A percentile compares a stretch with the other conserved stretches of the same genome.
Evolutionary conservation across 37 sponge, comb jelly and placozoan species (phyloP).

Genomic region (Chondrilla cf. caribensis): DNA sequence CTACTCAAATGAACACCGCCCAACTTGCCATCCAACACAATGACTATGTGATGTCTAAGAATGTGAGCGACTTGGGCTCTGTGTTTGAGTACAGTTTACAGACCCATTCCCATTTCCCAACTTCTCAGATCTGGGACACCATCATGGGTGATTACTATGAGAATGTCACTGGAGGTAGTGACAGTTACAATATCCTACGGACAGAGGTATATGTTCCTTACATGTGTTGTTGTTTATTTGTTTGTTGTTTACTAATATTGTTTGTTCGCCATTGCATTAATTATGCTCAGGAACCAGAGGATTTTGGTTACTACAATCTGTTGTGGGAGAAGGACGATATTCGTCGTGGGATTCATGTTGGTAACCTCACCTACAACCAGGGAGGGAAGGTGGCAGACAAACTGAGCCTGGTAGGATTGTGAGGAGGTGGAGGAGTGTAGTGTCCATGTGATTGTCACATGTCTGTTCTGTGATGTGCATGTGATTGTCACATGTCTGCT

Average conservation of each 20-base stretch:
- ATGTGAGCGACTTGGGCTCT: not conserved
- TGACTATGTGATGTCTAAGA: conserved; percentile 19
- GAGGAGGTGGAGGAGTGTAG: not conserved
- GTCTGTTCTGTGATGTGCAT: not conserved
- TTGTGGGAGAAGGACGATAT: conserved; percentile 32
- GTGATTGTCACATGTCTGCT: no score
- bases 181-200: conserved; percentile 73
- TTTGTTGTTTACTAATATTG: not conserved
- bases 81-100: not conserved
- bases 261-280: no score
- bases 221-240: not conserved
- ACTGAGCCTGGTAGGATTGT: conserved; percentile 61
- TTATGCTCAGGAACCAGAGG: conserved; percentile 48
- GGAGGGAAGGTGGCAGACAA: conserved; percentile 18
- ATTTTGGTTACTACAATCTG: conserved; percentile 56
- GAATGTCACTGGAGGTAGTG: conserved; percentile 73
- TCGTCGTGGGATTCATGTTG: conserved; percentile 77
- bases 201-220: conserved; percentile 16
- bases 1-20: not conserved
- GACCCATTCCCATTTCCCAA: not conserved
- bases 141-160: conserved; percentile 52
- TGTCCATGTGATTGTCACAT: no score
- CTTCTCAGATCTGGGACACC: not conserved
- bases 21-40: conserved; percentile 32
- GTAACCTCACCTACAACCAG: conserved; percentile 53